Evolutionary conservation across 2,888 invertebrate species (phyloP).

Genomic region (Stenoptilia bipunctidactyla): DNA sequence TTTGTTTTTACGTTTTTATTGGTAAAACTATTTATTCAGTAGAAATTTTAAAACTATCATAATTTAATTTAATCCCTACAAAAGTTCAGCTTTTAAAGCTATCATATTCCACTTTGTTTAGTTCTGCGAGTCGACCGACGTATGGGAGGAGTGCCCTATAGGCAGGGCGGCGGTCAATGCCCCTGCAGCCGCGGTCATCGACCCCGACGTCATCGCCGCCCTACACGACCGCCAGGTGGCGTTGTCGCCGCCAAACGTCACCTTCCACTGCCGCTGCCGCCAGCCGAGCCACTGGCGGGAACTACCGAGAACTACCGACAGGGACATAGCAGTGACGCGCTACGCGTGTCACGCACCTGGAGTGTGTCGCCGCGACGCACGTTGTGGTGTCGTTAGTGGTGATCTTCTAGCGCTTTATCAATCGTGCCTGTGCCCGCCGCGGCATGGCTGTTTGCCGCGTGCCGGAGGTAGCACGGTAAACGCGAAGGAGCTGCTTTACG

Average conservation of each 20-base stretch:
- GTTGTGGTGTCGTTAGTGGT: constrained; percentile 73
- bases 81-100: too few relatives aligned
- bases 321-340: constrained; percentile 20
- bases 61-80: too few relatives aligned
- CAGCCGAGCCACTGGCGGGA: constrained; percentile 66
- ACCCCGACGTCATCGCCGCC: constrained; percentile 48
- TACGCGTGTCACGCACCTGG: constrained; percentile 65
- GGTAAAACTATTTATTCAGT: too few relatives aligned
- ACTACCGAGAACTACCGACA: constrained; percentile 25
- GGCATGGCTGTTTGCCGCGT: constrained; percentile 70
- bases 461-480: constrained; percentile 47
- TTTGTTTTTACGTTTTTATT: too few relatives aligned
- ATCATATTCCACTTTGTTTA: too few relatives aligned
- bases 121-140: constrained; percentile 61
- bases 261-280: constrained; percentile 61
- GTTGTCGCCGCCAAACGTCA: constrained; percentile 48
- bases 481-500: constrained; percentile 69
- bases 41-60: too few relatives aligned
- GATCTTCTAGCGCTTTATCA: constrained; percentile 73
- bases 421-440: constrained; percentile 72
- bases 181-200: constrained; percentile 33
- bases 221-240: constrained; percentile 47
- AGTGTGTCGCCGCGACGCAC: constrained; percentile 64
- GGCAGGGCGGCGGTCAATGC: constrained; percentile 40
- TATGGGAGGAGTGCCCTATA: constrained; percentile 42